These are phyloP conservation scores for Odontamblyopus lacepedii DNA, from an alignment of 2,797 vertebrate genomes.

Conservation along the genomic window DNA sequence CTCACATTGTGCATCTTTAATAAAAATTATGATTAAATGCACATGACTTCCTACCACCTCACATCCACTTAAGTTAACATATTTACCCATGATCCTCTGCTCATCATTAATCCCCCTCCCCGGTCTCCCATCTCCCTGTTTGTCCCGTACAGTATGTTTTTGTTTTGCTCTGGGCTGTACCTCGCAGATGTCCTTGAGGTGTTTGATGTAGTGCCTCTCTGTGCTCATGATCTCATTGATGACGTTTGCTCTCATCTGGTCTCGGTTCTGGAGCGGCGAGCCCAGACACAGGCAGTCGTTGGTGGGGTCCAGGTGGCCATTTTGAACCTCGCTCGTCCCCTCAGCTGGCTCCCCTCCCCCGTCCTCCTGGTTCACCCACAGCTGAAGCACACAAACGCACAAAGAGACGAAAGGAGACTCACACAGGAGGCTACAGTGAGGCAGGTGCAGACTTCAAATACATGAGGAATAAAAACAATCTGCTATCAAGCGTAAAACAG, in stretches of 20 bases:
- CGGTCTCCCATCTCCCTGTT: background rate
- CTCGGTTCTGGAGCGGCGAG: slow-evolving; percentile 94
- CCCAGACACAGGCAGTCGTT: slow-evolving; percentile 96
- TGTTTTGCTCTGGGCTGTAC: slow-evolving; percentile 58
- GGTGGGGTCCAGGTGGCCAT: slow-evolving; percentile 92
- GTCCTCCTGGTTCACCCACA: slow-evolving; percentile 98
- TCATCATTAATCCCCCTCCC: background rate
- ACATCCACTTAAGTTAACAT: background rate
- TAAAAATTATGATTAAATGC: background rate
- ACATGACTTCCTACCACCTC: background rate
- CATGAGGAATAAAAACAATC: background rate
- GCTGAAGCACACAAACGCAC: slow-evolving; percentile 72
- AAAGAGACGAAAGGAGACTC: slow-evolving; percentile 22
- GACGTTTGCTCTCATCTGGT: slow-evolving; percentile 99
- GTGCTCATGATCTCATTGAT: slow-evolving; percentile 99
- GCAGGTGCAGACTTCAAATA: slow-evolving; percentile 20
- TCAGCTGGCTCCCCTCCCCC: slow-evolving; percentile 86
- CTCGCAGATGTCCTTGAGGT: slow-evolving; percentile 97
- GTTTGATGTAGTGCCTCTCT: slow-evolving; percentile 96
- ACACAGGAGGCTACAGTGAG: slow-evolving; percentile 30
- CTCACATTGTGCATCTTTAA: background rate
- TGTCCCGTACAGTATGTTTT: slow-evolving; percentile 16
- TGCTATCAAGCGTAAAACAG: background rate
- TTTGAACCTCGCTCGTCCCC: slow-evolving; percentile 93
- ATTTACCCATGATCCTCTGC: background rate